Conservation (phyloP, 2,113 vertebrate species). For the Podarcis cretensis region DNA sequence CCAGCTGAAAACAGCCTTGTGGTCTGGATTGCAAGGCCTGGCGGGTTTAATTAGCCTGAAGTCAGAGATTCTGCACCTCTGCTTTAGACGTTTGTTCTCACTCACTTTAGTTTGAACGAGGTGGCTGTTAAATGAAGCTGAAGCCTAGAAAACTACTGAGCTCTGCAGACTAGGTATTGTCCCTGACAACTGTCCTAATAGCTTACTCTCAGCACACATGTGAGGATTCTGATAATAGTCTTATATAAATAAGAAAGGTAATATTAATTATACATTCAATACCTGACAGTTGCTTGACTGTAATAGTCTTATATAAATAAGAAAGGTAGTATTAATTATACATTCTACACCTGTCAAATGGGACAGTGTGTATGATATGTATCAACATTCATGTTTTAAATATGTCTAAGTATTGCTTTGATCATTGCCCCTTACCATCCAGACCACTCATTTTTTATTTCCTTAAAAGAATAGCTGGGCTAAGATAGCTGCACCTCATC, state of each 20-base stretch:
- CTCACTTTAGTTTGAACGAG: background rate
- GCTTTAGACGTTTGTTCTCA: conserved; percentile 17
- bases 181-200: background rate
- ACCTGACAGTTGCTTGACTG: too few species aligned
- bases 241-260: background rate
- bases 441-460: conserved; percentile 13
- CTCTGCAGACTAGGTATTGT: conserved; percentile 1
- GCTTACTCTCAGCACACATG: background rate
- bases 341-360: background rate
- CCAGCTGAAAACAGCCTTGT: too few species aligned
- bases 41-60: too few species aligned
- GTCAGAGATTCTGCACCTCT: too few species aligned
- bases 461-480: conserved; percentile 5
- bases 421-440: background rate
- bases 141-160: conserved; percentile 12
- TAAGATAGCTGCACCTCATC: conserved; percentile 16
- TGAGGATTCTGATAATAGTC: background rate
- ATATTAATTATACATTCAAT: too few species aligned
- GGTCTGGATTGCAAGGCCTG: too few species aligned
- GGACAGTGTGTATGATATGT: background rate
- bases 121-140: background rate
- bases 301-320: too few species aligned
- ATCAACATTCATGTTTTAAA: background rate
- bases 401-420: conserved; percentile 27
- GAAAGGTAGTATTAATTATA: conserved; percentile 2